Evolutionary conservation across 2,113 vertebrate genomes (phyloP).

Genomic region (Thymallus thymallus): DNA sequence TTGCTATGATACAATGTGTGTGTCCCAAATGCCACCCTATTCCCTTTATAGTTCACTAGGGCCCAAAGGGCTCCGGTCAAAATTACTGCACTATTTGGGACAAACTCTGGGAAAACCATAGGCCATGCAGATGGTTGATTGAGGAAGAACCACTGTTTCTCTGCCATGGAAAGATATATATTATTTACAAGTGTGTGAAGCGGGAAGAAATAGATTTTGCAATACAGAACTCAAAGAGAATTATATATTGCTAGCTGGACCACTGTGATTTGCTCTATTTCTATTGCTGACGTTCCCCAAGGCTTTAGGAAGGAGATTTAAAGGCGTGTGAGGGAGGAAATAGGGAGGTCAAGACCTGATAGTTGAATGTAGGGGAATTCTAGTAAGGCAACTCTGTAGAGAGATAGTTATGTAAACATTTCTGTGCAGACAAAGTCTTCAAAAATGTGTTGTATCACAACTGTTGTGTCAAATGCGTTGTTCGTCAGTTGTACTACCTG

Average conservation of each 20-base stretch:
- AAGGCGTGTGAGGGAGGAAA: slow-evolving; percentile 44
- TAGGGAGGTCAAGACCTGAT: slow-evolving; percentile 41
- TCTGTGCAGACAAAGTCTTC: too few relatives aligned
- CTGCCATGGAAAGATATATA: slow-evolving; percentile 56
- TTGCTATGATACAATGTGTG: slow-evolving; percentile 38
- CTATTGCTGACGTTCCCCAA: slow-evolving; percentile 43
- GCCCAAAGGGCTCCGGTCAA: neutral
- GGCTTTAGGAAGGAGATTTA: slow-evolving; percentile 55
- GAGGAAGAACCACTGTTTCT: slow-evolving; percentile 55
- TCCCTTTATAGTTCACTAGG: neutral
- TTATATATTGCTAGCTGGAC: slow-evolving; percentile 53
- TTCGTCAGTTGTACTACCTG: too few relatives aligned
- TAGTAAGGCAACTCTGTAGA: neutral
- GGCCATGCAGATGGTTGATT: slow-evolving; percentile 48
- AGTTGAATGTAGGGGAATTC: neutral
- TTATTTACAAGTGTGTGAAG: slow-evolving; percentile 63
- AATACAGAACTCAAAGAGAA: slow-evolving; percentile 67
- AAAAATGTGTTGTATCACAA: too few relatives aligned
- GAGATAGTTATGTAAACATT: neutral
- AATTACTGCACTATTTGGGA: too few relatives aligned
- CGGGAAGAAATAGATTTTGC: slow-evolving; percentile 68
- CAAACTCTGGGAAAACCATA: slow-evolving; percentile 20
- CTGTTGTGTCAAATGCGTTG: too few relatives aligned
- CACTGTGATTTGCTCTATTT: slow-evolving; percentile 54
- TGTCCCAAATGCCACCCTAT: slow-evolving; percentile 5